A percentile compares a stretch with the other conserved stretches of the same genome.
These are phyloP conservation scores for Cylindroiulus punctatus DNA, from an alignment of 2,888 invertebrate genomes.

Conservation along the genomic window DNA sequence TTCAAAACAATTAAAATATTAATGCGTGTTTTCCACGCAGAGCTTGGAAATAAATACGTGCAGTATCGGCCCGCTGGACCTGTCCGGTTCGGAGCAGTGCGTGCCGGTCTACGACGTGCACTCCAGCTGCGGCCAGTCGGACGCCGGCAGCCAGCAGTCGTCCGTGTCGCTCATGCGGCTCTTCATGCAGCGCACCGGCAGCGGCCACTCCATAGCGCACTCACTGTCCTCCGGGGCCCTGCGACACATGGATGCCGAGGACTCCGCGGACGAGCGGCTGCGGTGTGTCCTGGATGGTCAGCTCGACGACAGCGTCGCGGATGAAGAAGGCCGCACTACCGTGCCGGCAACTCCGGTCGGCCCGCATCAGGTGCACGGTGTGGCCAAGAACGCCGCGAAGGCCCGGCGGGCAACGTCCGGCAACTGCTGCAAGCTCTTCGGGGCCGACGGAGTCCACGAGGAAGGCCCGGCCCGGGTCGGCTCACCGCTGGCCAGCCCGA, in stretches of 20 bases:
- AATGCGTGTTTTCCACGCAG: no score
- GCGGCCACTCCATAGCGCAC: slow-evolving; percentile 67
- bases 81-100: slow-evolving; percentile 59
- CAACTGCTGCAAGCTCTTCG: slow-evolving; percentile 42
- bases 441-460: slow-evolving; percentile 42
- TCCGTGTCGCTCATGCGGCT: slow-evolving; percentile 85
- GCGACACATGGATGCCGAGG: slow-evolving; percentile 27
- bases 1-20: no score
- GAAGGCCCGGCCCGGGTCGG: not conserved
- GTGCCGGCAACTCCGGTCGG: not conserved
- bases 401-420: not conserved
- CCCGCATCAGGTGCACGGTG: not conserved
- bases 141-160: slow-evolving; percentile 59
- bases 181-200: slow-evolving; percentile 88
- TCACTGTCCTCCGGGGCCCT: slow-evolving; percentile 53
- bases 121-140: slow-evolving; percentile 66
- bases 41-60: no score
- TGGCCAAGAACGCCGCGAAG: not conserved
- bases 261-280: slow-evolving; percentile 58
- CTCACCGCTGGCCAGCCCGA: slow-evolving; percentile 54
- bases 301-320: not conserved
- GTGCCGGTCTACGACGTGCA: slow-evolving; percentile 63
- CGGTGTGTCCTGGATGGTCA: slow-evolving; percentile 54
- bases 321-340: not conserved
- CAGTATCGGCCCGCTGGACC: slow-evolving; percentile 56